A percentile compares a stretch with the other conserved stretches of the same genome.
Evolutionary conservation across 2,113 vertebrate genomes (phyloP).

Genomic region (Microcebus murinus): DNA sequence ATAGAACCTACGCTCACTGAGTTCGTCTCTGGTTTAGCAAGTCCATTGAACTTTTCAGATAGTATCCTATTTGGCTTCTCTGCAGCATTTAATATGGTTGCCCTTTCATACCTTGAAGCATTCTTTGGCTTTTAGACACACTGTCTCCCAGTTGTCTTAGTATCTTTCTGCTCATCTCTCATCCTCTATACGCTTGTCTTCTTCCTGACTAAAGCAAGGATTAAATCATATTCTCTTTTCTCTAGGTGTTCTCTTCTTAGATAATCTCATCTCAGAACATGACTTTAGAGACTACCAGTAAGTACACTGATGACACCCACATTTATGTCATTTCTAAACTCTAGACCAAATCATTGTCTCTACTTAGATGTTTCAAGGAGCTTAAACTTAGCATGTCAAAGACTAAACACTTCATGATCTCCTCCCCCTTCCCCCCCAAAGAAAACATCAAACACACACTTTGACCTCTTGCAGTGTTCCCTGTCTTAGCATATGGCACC

Average conservation of each 20-base stretch:
- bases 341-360: background rate
- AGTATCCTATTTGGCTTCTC: background rate
- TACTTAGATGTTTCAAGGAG: background rate
- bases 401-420: background rate
- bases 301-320: background rate
- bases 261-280: background rate
- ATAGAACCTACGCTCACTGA: background rate
- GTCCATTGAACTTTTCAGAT: background rate
- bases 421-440: background rate
- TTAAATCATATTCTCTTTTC: background rate
- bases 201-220: background rate
- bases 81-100: background rate
- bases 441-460: background rate
- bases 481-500: background rate
- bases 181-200: background rate
- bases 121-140: background rate
- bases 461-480: background rate
- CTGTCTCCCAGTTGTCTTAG: background rate
- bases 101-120: background rate
- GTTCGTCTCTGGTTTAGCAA: background rate
- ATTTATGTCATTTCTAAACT: background rate
- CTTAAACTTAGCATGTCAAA: background rate
- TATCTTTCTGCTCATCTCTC: background rate
- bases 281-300: background rate
- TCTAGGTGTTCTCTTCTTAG: background rate